Base-by-base conservation (phyloP, 1,140 invertebrate genomes). In the Cephus cinctus region DNA sequence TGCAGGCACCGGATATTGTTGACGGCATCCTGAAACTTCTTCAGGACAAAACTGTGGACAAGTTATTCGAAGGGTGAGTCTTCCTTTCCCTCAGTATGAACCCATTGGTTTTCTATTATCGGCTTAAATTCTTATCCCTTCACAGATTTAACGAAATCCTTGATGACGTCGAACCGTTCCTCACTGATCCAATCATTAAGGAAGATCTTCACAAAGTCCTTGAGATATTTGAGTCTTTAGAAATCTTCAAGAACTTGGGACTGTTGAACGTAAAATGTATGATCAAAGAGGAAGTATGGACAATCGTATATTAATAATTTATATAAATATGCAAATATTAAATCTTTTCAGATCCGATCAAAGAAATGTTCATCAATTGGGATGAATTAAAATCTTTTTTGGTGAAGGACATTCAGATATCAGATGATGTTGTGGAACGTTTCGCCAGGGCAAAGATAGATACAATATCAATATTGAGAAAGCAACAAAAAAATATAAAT, bases 31-130 rank as follows among this genome's bases (percentile, higher is more conserved):
- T 73, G 19, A 65, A 63, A 53, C 52, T 75, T 23, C 34, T 75
- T 3, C 61, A 64, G 41, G 75, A 79, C 52, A 68, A 71, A 53
- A 72, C 72, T n/a, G 66, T 80, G 4, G 73, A 73, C 35, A 72
- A 76, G 56, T 46, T 69, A 14, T 76, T 79, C 40, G 57, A 77
- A 6, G 76, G 71, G 79, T 80, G 62, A 52, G 59, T 47, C 35
- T 27, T n/a, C 34, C 35, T 14, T 16, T 36, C 9, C 1, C 11
- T 25, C 25, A 15, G 36, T 18, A 31, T 35, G 38, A 30, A 8
- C 27, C 2, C n/a, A n/a, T n/a, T 41, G 20, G 36, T 16, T 43
- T 21, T 43, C 2, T 47, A 36, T 47, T 52, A 2, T 43, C 44
- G 34, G 20, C 22, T 19, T 50, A 15, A 35, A n/a, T 25, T 47